A percentile compares a stretch with the other conserved stretches of the same genome.
Evolutionary conservation across 2,797 vertebrate species (phyloP).

Genomic region (Gastrophryne carolinensis): DNA sequence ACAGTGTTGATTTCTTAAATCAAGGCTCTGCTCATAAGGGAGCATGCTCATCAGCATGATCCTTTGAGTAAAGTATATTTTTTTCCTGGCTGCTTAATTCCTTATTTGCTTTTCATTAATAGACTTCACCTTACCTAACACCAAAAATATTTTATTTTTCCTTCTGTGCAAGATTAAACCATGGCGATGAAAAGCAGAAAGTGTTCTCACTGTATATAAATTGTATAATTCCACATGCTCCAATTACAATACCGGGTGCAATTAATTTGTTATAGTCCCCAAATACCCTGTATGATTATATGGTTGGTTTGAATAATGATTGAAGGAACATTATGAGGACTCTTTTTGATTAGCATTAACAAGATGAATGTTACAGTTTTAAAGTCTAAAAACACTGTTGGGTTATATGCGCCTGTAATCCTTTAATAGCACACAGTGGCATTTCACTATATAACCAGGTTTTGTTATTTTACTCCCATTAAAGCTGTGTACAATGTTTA

Average conservation of each 20-base stretch:
- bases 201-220: not conserved
- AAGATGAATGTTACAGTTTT: conserved; percentile 10
- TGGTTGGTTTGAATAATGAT: conserved; percentile 2
- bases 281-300: conserved; percentile 16
- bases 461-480: conserved; percentile 30
- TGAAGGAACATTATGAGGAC: conserved; percentile 25
- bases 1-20: too few species aligned
- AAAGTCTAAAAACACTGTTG: not conserved
- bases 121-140: too few species aligned
- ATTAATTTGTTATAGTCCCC: conserved; percentile 24
- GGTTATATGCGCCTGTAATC: conserved; percentile 18
- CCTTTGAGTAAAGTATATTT: conserved; percentile 6
- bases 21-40: too few species aligned
- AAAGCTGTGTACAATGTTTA: conserved; percentile 17
- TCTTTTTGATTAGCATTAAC: conserved; percentile 13
- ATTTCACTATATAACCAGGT: conserved; percentile 12
- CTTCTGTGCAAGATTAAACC: not conserved
- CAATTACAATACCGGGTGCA: not conserved
- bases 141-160: not conserved
- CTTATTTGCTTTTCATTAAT: not conserved
- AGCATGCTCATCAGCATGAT: too few species aligned
- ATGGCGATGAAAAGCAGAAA: not conserved
- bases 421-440: conserved; percentile 11
- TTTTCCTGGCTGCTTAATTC: not conserved
- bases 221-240: not conserved